Percentiles rank a stretch among this genome's conserved stretches.
These are phyloP conservation scores for Chromoteleia sp. DNA, from an alignment of 2,888 invertebrate species.

Conservation along the genomic window DNA sequence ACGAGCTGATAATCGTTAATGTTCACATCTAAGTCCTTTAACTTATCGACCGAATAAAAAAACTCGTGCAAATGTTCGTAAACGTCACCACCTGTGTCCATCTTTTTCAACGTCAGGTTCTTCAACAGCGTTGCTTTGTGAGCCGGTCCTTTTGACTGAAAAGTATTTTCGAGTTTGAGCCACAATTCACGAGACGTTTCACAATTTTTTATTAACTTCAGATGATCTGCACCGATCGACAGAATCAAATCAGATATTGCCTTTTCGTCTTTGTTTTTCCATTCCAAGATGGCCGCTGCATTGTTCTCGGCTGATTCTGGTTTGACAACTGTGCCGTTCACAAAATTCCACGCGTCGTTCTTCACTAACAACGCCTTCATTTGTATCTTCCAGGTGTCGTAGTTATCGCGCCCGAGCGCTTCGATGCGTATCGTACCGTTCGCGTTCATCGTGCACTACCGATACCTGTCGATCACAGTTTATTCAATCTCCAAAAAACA, in stretches of 20 bases:
- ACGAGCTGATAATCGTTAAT: background rate
- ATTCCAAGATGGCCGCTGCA: background rate
- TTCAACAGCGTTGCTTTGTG: background rate
- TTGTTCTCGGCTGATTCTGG: background rate
- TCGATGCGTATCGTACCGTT: conserved; percentile 14
- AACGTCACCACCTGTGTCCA: background rate
- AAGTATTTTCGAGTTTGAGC: background rate
- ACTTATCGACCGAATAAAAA: conserved; percentile 12
- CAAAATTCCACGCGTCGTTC: conserved; percentile 7
- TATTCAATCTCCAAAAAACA: too few relatives aligned
- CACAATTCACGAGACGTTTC: background rate
- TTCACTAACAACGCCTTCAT: conserved; percentile 3
- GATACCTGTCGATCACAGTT: background rate
- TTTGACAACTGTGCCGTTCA: background rate
- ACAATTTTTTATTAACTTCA: background rate
- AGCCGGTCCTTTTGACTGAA: conserved; percentile 4
- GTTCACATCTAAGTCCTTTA: background rate
- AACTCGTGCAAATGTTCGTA: conserved; percentile 1
- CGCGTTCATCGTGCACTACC: background rate
- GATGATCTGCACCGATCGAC: background rate
- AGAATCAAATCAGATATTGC: background rate
- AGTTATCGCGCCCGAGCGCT: conserved; percentile 11
- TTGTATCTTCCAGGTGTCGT: conserved; percentile 17
- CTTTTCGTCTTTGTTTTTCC: background rate
- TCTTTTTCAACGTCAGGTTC: background rate